A percentile compares a stretch with the other conserved stretches of the same genome.
phyloP scores from a whole-genome alignment of 2,113 vertebrate genomes.

The Porphyrio hochstetteri region DNA sequence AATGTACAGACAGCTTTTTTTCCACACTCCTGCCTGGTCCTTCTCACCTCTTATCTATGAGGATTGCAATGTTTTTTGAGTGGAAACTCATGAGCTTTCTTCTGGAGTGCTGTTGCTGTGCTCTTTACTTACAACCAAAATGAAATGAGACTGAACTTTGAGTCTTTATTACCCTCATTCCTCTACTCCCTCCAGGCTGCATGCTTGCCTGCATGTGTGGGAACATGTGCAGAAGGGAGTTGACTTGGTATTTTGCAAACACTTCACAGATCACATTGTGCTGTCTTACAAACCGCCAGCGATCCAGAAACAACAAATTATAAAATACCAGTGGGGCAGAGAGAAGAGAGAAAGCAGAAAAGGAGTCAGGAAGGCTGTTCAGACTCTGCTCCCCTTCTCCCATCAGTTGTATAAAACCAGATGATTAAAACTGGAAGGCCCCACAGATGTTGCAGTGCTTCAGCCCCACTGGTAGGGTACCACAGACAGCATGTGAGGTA shows the following conservation, averaged over 20 bases:
- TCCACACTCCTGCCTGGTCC: neutral
- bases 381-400: neutral
- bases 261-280: neutral
- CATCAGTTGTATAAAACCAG: neutral
- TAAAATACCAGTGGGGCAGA: conserved; percentile 1
- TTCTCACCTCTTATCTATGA: neutral
- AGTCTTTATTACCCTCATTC: neutral
- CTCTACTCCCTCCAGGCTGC: neutral
- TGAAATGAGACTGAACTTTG: neutral
- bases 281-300: neutral
- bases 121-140: neutral
- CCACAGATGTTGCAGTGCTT: neutral
- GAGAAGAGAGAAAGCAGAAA: neutral
- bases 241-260: neutral
- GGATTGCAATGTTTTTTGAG: neutral
- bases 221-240: neutral
- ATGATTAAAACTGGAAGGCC: neutral
- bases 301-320: conserved; percentile 41
- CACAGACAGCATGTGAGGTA: neutral
- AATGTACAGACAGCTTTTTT: neutral
- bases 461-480: neutral
- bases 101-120: neutral
- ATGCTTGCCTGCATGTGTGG: neutral
- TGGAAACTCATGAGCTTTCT: neutral
- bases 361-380: neutral